Percentiles rank a stretch among this genome's conserved stretches.
These are phyloP conservation scores for Remorina albescens DNA, from an alignment of 2,797 vertebrate genomes.

Conservation along the genomic window DNA sequence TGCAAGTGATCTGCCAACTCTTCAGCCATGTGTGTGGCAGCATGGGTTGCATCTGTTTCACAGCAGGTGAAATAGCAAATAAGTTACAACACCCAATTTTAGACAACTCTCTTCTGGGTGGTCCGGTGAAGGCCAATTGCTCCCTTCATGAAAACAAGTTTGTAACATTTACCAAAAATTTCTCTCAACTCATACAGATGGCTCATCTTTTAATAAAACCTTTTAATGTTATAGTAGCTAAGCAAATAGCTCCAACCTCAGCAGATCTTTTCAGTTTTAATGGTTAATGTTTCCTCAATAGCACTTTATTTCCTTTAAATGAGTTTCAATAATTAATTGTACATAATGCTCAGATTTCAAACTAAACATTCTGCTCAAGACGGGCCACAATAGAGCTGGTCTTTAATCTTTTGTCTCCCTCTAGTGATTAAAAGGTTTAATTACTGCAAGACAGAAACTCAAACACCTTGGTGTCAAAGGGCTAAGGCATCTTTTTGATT, in stretches of 20 bases:
- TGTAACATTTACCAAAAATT: constrained; percentile 28
- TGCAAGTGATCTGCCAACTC: constrained; percentile 55
- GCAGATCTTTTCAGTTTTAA: neutral
- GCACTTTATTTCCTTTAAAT: neutral
- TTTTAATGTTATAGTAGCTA: neutral
- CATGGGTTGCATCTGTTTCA: constrained; percentile 65
- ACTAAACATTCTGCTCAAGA: neutral
- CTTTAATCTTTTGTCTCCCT: constrained; percentile 60
- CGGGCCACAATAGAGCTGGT: neutral
- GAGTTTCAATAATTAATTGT: neutral
- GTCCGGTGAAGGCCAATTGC: constrained; percentile 33
- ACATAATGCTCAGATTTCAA: neutral
- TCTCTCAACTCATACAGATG: constrained; percentile 14
- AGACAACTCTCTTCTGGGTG: constrained; percentile 68
- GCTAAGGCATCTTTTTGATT: neutral
- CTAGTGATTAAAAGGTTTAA: constrained; percentile 63
- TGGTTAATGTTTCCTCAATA: neutral
- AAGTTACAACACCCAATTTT: constrained; percentile 55
- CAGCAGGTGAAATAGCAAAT: constrained; percentile 80
- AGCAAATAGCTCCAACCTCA: neutral
- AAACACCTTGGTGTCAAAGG: neutral
- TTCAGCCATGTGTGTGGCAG: constrained; percentile 56
- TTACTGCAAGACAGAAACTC: constrained; percentile 30
- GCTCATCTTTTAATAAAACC: constrained; percentile 9
- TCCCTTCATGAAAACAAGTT: constrained; percentile 51